phyloP scores from a whole-genome alignment of 2,888 invertebrate species.

The Eugnorisma glareosa region DNA sequence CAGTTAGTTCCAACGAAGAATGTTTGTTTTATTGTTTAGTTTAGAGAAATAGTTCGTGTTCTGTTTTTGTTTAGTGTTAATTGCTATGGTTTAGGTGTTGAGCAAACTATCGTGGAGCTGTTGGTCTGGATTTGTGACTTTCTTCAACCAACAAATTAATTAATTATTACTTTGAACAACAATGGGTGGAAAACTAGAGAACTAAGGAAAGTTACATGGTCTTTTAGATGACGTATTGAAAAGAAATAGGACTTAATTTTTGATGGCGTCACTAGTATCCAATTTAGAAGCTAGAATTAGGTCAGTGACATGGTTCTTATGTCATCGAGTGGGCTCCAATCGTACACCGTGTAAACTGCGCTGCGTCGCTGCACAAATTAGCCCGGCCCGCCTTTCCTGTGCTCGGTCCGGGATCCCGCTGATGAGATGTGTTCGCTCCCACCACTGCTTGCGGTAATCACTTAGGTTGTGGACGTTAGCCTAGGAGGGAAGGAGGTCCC shows the following conservation, averaged over 20 bases:
- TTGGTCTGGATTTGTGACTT: slow-evolving; percentile 8
- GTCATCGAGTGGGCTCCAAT: slow-evolving; percentile 31
- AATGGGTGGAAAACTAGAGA: background rate
- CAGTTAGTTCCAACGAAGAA: slow-evolving; percentile 34
- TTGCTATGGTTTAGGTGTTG: slow-evolving; percentile 35
- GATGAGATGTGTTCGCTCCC: slow-evolving; percentile 53
- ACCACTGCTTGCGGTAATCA: slow-evolving; percentile 51
- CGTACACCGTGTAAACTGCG: slow-evolving; percentile 45
- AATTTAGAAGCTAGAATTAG: slow-evolving; percentile 26
- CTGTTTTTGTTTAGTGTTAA: slow-evolving; percentile 45
- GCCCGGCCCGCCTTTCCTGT: slow-evolving; percentile 66
- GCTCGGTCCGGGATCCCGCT: slow-evolving; percentile 55
- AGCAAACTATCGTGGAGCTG: slow-evolving; percentile 3
- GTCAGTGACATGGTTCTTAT: slow-evolving; percentile 22
- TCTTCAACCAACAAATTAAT: no score
- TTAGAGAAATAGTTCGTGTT: slow-evolving; percentile 47
- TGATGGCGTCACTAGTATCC: background rate
- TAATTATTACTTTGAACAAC: background rate
- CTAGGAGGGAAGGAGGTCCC: background rate
- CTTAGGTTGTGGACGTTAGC: slow-evolving; percentile 14
- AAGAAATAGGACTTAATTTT: background rate
- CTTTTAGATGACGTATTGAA: background rate
- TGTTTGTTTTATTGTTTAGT: slow-evolving; percentile 52
- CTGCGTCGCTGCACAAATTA: slow-evolving; percentile 59
- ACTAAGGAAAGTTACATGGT: background rate